These are phyloP conservation scores for Bombyx mandarina DNA, from an alignment of 1,140 invertebrate species.

Conservation along the genomic window DNA sequence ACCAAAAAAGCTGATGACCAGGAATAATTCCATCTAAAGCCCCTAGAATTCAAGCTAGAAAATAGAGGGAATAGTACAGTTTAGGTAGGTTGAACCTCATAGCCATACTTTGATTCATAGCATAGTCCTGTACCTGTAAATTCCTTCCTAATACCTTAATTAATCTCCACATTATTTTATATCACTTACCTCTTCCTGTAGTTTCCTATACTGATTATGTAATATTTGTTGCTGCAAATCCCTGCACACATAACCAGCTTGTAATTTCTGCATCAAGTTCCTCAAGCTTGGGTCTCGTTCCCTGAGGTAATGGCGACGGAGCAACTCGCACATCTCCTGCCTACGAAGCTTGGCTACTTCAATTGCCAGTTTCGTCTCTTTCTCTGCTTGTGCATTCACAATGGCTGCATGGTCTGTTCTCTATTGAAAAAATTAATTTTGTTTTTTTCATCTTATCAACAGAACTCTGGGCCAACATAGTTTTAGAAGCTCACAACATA, in stretches of 20 bases:
- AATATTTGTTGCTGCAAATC: slow-evolving; percentile 51
- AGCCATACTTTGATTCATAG: no score
- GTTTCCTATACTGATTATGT: slow-evolving; percentile 46
- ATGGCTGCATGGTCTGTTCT: slow-evolving; percentile 59
- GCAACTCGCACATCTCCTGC: slow-evolving; percentile 32
- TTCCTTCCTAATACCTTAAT: no score
- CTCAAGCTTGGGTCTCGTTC: slow-evolving; percentile 43
- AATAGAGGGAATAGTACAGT: no score
- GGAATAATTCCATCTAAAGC: no score
- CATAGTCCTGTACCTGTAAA: no score
- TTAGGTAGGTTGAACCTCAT: no score
- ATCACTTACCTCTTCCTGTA: slow-evolving; percentile 44
- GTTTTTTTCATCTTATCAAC: no score
- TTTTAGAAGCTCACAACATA: no score
- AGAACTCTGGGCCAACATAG: no score
- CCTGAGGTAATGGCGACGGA: slow-evolving; percentile 41
- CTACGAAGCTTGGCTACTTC: slow-evolving; percentile 38
- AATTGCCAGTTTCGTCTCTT: slow-evolving; percentile 36
- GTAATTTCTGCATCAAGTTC: slow-evolving; percentile 34
- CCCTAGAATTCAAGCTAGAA: no score
- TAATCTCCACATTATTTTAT: background rate
- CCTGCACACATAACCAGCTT: slow-evolving; percentile 49
- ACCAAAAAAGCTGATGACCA: no score
- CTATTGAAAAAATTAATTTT: slow-evolving; percentile 14
- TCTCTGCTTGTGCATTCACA: slow-evolving; percentile 43